phyloP scores from a whole-genome alignment of 2,888 invertebrate genomes.

The Xanthia icteritia region DNA sequence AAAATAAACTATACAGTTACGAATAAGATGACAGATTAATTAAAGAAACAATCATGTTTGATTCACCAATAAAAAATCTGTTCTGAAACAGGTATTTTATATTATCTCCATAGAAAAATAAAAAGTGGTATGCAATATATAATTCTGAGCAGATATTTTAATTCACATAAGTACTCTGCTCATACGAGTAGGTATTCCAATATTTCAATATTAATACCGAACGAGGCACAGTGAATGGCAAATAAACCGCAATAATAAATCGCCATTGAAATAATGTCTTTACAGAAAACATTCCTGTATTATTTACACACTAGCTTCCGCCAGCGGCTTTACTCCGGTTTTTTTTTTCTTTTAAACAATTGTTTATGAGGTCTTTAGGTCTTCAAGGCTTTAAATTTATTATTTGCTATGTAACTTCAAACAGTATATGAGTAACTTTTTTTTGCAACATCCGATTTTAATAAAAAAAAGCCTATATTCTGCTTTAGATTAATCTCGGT shows the following conservation, averaged over 20 bases:
- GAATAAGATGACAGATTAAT: not conserved
- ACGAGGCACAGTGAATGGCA: not conserved
- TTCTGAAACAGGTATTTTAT: not conserved
- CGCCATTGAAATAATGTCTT: slow-evolving; percentile 4
- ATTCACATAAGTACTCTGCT: not conserved
- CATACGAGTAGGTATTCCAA: not conserved
- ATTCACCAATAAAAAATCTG: not conserved
- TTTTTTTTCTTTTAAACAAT: too few relatives aligned
- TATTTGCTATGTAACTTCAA: too few relatives aligned
- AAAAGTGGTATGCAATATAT: not conserved
- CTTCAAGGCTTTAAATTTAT: too few relatives aligned
- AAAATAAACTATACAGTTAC: too few relatives aligned
- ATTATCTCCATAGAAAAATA: not conserved
- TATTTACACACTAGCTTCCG: not conserved
- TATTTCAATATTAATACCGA: not conserved
- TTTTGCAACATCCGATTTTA: too few relatives aligned
- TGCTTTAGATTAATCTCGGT: too few relatives aligned
- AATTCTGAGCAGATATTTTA: not conserved
- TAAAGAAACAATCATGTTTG: not conserved
- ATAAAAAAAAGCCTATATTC: too few relatives aligned
- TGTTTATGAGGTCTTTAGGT: too few relatives aligned
- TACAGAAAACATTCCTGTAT: not conserved
- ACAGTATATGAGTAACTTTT: too few relatives aligned
- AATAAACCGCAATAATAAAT: slow-evolving; percentile 17
- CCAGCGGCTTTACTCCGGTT: too few relatives aligned